Evolutionary conservation across 2,797 vertebrate genomes (phyloP).

Genomic region (Sciurus vulgaris): DNA sequence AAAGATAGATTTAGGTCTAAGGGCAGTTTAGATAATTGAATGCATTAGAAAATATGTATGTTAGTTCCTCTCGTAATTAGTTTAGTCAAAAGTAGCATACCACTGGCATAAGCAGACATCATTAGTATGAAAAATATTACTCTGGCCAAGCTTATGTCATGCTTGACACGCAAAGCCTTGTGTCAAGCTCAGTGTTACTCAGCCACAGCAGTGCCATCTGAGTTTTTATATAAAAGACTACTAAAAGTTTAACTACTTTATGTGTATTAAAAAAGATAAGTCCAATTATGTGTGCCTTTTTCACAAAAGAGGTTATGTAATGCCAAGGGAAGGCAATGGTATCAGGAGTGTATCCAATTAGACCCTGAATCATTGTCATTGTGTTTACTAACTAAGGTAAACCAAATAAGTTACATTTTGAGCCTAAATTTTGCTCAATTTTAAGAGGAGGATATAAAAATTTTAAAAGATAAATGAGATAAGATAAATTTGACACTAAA

Average conservation of each 20-base stretch:
- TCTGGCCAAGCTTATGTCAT: not conserved
- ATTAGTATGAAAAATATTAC: not conserved
- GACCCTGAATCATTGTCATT: not conserved
- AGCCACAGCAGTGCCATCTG: not conserved
- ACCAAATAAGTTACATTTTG: not conserved
- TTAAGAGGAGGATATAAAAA: not conserved
- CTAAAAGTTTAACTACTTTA: not conserved
- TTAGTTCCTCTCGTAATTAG: not conserved
- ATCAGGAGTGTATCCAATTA: not conserved
- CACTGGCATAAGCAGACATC: not conserved
- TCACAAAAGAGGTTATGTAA: not conserved
- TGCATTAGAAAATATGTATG: not conserved
- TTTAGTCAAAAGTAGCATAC: not conserved
- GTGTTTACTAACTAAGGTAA: not conserved
- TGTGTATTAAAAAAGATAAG: not conserved
- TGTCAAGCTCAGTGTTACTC: not conserved
- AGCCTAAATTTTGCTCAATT: not conserved
- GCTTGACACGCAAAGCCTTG: not conserved
- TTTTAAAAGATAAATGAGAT: not conserved
- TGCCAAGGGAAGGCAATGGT: not conserved
- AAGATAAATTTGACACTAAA: not conserved
- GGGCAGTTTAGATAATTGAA: not conserved
- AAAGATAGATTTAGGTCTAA: not conserved
- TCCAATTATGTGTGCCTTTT: not conserved
- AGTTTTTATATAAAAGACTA: not conserved